phyloP scores from a whole-genome alignment of 2,797 vertebrate species.

The Psittacula derbiana region DNA sequence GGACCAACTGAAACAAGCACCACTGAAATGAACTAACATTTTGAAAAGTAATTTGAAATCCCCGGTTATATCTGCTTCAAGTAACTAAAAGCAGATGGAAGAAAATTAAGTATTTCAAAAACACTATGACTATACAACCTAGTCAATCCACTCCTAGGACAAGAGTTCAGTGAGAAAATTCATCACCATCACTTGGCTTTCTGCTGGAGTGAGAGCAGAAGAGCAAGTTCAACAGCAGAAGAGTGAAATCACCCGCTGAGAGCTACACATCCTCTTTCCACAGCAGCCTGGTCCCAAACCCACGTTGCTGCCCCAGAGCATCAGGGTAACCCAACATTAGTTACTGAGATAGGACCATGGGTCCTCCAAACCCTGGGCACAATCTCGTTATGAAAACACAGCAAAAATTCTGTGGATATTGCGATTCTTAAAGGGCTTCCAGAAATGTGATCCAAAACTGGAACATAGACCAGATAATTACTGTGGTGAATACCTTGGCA shows the following conservation, averaged over 20 bases:
- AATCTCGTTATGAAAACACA: neutral
- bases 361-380: neutral
- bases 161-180: neutral
- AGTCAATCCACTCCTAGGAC: rapidly evolving
- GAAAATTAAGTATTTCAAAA: neutral
- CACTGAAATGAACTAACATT: neutral
- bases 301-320: neutral
- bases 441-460: neutral
- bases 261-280: neutral
- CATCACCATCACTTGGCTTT: neutral
- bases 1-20: neutral
- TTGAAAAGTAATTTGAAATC: neutral
- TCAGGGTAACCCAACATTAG: neutral
- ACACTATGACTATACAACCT: rapidly evolving
- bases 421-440: neutral
- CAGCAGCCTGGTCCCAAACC: neutral
- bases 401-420: rapidly evolving
- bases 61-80: neutral
- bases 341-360: rapidly evolving
- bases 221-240: neutral
- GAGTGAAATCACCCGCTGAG: rapidly evolving
- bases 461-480: neutral
- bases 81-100: neutral
- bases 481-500: neutral
- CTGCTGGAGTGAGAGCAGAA: rapidly evolving